Conservation (phyloP, 2,113 vertebrate species). For the Amblyornis subalaris region DNA sequence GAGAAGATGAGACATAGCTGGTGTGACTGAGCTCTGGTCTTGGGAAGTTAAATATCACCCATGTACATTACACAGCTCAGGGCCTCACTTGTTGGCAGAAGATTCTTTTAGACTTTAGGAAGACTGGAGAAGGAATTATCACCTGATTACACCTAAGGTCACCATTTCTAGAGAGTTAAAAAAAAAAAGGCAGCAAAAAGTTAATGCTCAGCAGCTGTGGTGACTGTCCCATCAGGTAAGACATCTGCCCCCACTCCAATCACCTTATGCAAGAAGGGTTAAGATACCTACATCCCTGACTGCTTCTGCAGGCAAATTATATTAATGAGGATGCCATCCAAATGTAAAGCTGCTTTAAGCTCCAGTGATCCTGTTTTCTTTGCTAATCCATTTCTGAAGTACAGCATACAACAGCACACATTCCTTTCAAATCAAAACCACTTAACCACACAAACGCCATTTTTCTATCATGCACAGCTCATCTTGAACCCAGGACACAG, state of each 20-base stretch:
- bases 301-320: background rate
- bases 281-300: background rate
- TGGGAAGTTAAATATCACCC: background rate
- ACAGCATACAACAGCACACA: background rate
- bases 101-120: background rate
- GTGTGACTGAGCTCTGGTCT: background rate
- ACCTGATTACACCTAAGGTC: background rate
- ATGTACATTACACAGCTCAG: background rate
- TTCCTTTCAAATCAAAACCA: background rate
- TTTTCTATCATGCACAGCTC: background rate
- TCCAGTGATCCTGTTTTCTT: background rate
- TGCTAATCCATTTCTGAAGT: background rate
- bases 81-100: background rate
- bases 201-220: background rate
- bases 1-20: background rate
- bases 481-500: background rate
- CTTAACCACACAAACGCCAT: background rate
- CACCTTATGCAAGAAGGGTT: background rate
- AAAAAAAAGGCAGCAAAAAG: background rate
- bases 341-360: background rate
- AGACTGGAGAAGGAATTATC: background rate
- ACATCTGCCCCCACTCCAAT: background rate
- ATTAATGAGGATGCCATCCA: background rate
- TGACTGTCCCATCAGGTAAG: background rate
- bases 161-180: background rate